Base-by-base conservation (phyloP, 2,888 invertebrate genomes). In the Hofmannophila pseudospretella region DNA sequence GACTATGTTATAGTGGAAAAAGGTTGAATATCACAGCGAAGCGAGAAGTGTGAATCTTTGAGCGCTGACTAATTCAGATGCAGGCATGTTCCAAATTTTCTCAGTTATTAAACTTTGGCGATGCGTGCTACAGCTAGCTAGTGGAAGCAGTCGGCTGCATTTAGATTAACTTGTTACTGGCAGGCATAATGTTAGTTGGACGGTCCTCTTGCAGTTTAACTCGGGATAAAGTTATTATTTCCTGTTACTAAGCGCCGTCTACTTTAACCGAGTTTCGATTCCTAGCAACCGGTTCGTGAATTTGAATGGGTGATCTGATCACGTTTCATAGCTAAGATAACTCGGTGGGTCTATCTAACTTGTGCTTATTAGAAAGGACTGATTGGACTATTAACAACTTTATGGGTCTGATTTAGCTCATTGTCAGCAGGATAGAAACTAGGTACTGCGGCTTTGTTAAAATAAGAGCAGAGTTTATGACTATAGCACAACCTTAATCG, bases 151-250 rank as follows among this genome's bases (percentile, higher is more conserved):
- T 70, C 71, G 69, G 77, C 64, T 77, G 79, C 78, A 84, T 86
- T 85, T 81, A 84, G 79, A 85, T 85, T 81, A 84, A 84, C 80
- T 85, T 85, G 85, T 84, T 82, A 84, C 80, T 76, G 68, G 78
- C 82, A 84, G 81, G 73, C 84, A 82, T 79, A 80, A 81, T 84
- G 84, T 81, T 82, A 79, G 81, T 79, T 70, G 77, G 81, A 64
- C 79, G 72, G 75, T 78, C 75, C 72, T 77, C 73, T 70, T 65
- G 56, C 72, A 76, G 81, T 76, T 75, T 71, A 76, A 72, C 76
- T 70, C 51, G 59, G 72, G 73, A 82, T 80, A 77, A 85, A 85
- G 81, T 85, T 85, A 85, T 82, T 84, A 82, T 82, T 85, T 84
- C 85, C 80, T 73, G 81, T 71, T 81, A 81, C 73, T 72, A 69